phyloP scores from a whole-genome alignment of 2,888 invertebrate genomes.

The Meta bourneti region DNA sequence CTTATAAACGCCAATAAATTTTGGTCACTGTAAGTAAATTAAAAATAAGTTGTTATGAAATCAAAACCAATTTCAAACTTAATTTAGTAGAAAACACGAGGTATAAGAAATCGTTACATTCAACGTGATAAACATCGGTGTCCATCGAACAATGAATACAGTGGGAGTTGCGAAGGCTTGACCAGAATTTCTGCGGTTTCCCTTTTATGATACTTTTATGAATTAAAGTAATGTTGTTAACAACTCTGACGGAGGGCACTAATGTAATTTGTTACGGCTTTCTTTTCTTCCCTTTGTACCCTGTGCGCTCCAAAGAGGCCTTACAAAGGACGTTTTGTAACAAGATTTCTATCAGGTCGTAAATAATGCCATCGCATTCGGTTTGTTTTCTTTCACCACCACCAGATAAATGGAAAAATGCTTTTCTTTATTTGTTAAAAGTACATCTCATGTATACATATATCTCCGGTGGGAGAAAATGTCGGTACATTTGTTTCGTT shows the following conservation, averaged over 20 bases:
- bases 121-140: neutral
- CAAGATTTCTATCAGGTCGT: conserved; percentile 38
- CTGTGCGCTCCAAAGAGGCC: neutral
- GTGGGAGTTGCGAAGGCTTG: neutral
- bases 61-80: neutral
- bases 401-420: conserved; percentile 14
- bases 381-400: conserved; percentile 13
- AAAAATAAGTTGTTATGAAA: neutral
- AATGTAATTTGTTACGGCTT: conserved; percentile 37
- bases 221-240: conserved; percentile 37
- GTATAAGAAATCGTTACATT: neutral
- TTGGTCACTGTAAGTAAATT: neutral
- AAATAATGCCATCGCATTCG: conserved; percentile 34
- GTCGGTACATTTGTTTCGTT: neutral
- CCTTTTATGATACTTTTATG: conserved; percentile 7
- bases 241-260: neutral
- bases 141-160: neutral
- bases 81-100: neutral
- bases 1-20: neutral
- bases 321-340: conserved; percentile 26
- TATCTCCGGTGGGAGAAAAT: neutral
- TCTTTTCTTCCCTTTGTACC: neutral
- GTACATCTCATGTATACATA: neutral
- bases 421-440: conserved; percentile 22
- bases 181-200: neutral